phyloP scores from a whole-genome alignment of 2,113 vertebrate species.

The Saccopteryx bilineata region DNA sequence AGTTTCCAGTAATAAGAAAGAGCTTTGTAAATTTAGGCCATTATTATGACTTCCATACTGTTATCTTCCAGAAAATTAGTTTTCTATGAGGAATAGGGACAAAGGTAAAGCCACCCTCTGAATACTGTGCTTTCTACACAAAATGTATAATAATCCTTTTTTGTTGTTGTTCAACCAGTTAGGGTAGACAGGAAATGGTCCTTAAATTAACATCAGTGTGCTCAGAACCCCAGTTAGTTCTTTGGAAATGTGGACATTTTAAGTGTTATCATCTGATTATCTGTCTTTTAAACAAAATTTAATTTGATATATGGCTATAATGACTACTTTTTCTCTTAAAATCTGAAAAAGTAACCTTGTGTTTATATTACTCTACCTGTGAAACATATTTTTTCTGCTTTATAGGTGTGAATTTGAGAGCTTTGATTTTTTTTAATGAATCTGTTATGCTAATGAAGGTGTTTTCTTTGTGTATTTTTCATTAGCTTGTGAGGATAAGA shows the following conservation, averaged over 20 bases:
- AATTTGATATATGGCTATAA: neutral
- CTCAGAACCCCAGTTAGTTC: neutral
- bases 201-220: neutral
- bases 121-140: neutral
- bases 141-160: neutral
- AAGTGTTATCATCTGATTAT: neutral
- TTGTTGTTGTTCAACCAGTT: neutral
- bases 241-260: neutral
- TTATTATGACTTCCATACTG: neutral
- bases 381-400: neutral
- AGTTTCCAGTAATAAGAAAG: neutral
- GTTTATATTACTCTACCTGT: neutral
- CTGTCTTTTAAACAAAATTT: neutral
- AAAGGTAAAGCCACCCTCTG: neutral
- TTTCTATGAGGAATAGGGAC: neutral
- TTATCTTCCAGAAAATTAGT: neutral
- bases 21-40: neutral
- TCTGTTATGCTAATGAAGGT: neutral
- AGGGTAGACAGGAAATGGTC: neutral
- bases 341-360: neutral
- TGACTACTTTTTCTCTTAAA: neutral
- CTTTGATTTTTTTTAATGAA: slow-evolving; percentile 37
- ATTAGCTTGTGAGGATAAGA: slow-evolving; percentile 35
- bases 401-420: neutral
- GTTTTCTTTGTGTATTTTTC: slow-evolving; percentile 38